Evolutionary conservation across 1,140 invertebrate species (phyloP).

Genomic region (Odontomachus brunneus): DNA sequence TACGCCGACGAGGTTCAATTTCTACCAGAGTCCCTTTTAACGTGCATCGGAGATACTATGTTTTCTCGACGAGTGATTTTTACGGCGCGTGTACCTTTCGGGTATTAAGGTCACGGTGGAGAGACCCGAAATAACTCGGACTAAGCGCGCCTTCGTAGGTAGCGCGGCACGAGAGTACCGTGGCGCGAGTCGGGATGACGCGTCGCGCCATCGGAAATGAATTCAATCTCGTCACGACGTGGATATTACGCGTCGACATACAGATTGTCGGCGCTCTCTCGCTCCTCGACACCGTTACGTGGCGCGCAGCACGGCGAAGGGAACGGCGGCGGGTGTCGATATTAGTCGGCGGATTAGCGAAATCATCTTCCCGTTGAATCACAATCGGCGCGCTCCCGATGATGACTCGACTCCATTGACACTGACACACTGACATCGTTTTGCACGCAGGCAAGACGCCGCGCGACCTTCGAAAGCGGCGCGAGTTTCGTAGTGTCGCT

Average conservation of each 20-base stretch:
- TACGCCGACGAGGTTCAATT: too few relatives aligned
- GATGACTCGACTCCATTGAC: slow-evolving; percentile 79
- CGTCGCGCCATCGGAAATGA: slow-evolving; percentile 48
- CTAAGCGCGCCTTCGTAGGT: not conserved
- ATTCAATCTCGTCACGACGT: slow-evolving; percentile 51
- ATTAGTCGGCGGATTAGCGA: slow-evolving; percentile 48
- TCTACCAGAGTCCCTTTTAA: slow-evolving; percentile 5
- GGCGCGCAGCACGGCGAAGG: not conserved
- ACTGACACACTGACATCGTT: slow-evolving; percentile 83
- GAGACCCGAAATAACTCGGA: slow-evolving; percentile 31
- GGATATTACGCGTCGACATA: slow-evolving; percentile 39
- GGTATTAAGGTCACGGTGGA: slow-evolving; percentile 10
- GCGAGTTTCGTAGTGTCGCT: slow-evolving; percentile 58
- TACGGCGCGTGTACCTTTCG: slow-evolving; percentile 9
- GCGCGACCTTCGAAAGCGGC: slow-evolving; percentile 68
- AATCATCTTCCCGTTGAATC: slow-evolving; percentile 74
- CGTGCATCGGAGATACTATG: not conserved
- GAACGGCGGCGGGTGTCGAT: slow-evolving; percentile 11
- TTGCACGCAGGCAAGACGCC: slow-evolving; percentile 49
- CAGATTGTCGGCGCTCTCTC: not conserved
- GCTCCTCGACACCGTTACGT: slow-evolving; percentile 5
- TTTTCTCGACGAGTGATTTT: slow-evolving; percentile 5
- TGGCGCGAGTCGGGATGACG: slow-evolving; percentile 1
- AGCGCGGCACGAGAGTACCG: not conserved
- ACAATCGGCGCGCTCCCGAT: slow-evolving; percentile 70